These are phyloP conservation scores for Falco naumanni DNA, from an alignment of 2,797 vertebrate genomes.

Conservation along the genomic window DNA sequence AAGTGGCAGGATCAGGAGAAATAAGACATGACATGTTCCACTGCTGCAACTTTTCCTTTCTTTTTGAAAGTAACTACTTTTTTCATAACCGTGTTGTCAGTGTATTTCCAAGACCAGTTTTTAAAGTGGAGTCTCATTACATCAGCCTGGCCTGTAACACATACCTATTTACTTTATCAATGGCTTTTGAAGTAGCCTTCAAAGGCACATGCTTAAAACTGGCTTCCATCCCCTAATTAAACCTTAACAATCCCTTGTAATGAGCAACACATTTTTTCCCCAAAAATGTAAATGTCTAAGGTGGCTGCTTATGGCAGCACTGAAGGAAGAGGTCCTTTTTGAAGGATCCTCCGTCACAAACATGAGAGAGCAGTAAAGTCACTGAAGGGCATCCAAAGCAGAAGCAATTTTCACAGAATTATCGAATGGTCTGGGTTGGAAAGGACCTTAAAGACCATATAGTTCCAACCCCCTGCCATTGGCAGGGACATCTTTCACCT, in stretches of 20 bases:
- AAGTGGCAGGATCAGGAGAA: not conserved
- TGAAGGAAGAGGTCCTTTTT: slow-evolving; percentile 27
- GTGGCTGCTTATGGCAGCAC: not conserved
- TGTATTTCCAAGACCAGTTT: slow-evolving; percentile 12
- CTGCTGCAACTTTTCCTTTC: not conserved
- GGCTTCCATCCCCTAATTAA: slow-evolving; percentile 51
- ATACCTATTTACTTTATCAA: not conserved
- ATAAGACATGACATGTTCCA: not conserved
- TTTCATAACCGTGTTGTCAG: slow-evolving; percentile 3
- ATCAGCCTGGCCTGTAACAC: not conserved
- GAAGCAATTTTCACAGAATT: not conserved
- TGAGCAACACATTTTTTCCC: not conserved
- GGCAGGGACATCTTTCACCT: no score
- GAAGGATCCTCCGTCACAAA: slow-evolving; percentile 39
- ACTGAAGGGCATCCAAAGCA: slow-evolving; percentile 10
- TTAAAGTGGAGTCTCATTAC: slow-evolving; percentile 22
- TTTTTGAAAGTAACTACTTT: not conserved
- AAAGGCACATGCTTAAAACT: slow-evolving; percentile 40
- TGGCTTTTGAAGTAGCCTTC: slow-evolving; percentile 41
- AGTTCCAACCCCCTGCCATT: not conserved
- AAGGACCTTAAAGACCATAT: not conserved
- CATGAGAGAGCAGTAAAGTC: slow-evolving; percentile 24
- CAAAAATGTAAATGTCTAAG: not conserved
- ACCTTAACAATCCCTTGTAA: slow-evolving; percentile 29
- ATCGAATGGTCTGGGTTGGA: not conserved